phyloP scores from a whole-genome alignment of 2,113 vertebrate species.

The Syrrhaptes paradoxus region DNA sequence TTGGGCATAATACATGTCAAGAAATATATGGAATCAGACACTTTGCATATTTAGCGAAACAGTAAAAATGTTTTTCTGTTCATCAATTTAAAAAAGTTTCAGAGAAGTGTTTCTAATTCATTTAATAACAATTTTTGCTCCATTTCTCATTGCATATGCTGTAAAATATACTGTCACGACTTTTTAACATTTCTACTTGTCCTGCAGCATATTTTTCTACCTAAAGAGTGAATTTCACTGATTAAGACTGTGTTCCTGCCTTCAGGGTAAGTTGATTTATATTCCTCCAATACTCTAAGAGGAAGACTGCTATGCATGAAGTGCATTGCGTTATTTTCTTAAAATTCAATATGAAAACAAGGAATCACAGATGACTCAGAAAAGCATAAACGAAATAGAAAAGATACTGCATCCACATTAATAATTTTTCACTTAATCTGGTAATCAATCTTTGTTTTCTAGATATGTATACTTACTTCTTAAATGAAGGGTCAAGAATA shows the following conservation, averaged over 20 bases:
- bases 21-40: neutral
- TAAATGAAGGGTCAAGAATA: neutral
- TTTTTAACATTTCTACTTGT: neutral
- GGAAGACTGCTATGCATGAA: neutral
- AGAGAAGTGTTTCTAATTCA: neutral
- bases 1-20: neutral
- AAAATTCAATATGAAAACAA: neutral
- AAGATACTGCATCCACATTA: neutral
- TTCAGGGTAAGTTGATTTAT: neutral
- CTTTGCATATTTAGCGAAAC: neutral
- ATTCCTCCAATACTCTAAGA: neutral
- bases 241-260: neutral
- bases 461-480: neutral
- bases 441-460: neutral
- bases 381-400: neutral
- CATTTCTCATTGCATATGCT: neutral
- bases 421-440: conserved; percentile 11
- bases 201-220: neutral
- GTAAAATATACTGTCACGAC: neutral
- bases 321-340: neutral
- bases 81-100: neutral
- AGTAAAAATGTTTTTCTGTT: accelerated
- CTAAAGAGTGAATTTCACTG: neutral
- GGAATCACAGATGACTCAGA: neutral
- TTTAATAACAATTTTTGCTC: neutral